Evolutionary conservation across 2,888 invertebrate genomes (phyloP), one percentile per base, ranked within the genome.

Genomic region (Thymelicus lineola): DNA sequence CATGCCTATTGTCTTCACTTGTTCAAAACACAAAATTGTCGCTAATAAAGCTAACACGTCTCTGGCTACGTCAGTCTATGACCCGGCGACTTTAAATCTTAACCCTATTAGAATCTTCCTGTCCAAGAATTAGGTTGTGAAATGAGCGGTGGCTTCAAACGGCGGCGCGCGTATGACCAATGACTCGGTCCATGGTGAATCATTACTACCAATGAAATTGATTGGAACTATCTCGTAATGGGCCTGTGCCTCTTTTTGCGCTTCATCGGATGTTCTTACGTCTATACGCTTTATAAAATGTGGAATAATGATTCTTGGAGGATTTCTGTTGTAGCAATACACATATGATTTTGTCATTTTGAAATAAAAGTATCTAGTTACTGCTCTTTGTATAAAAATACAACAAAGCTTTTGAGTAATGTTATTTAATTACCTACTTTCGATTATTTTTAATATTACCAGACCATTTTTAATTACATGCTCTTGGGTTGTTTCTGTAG

Each of bases 81-180:
- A 86, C 87, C 87, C 83, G 80, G 74, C 83, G 83, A 81, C 80
- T 84, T 83, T 83, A 90, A 92, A 91, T 91, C 92, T 86, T 87
- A 87, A 90, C 86, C 89, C 86, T 84, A 90, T 92, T 91, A 91
- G 87, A 84, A 86, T 86, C 87, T 90, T 90, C 92, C 91, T 89
- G 89, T 84, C 79, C 76, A 76, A 77, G 79, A 87, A 83, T 86
- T 84, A 80, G 77, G 84, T 88, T 86, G 86, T 83, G 82, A 88
- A 89, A 89, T 80, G 81, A 75, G 79, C 86, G 84, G 85, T 77
- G 63, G 80, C 82, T 77, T 90, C 88, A 88, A 87, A 83, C 72
- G 82, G 80, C 83, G 82, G 74, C 76, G 77, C 20, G 75, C 72
- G 72, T 83, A 79, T 84, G 81, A 77, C 86, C 84, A 90, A 88